Percentiles rank a stretch among this genome's conserved stretches.
Conservation (phyloP, 35 echinoderm and acorn worm genomes). For the Hemicentrotus pulcherrimus region DNA sequence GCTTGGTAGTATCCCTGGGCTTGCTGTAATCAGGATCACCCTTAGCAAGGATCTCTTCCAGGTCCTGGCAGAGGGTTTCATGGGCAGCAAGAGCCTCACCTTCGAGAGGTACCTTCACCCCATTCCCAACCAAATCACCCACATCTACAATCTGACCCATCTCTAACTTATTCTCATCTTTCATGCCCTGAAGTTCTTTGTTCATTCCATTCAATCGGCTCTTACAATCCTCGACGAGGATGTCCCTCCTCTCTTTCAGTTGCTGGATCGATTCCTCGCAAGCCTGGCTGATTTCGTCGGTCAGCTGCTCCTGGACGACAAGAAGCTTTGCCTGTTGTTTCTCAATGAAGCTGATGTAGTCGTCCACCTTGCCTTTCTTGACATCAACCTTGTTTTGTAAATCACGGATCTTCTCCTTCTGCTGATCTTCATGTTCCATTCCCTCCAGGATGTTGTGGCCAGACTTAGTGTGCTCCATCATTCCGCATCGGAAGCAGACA, state of each 20-base stretch:
- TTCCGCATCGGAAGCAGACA: conserved; percentile 40
- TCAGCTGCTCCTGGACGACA: not conserved
- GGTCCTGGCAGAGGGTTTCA: conserved; percentile 29
- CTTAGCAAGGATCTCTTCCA: conserved; percentile 37
- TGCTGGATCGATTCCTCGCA: conserved; percentile 30
- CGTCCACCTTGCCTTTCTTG: not conserved
- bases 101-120: not conserved
- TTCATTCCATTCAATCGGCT: not conserved
- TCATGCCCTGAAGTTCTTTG: not conserved
- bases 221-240: not conserved
- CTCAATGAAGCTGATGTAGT: conserved; percentile 23
- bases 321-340: conserved; percentile 13
- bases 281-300: not conserved
- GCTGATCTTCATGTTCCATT: conserved; percentile 25
- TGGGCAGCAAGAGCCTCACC: conserved; percentile 21
- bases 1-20: not conserved
- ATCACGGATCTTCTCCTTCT: conserved; percentile 21
- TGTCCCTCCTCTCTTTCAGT: conserved; percentile 1
- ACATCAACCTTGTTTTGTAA: not conserved
- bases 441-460: conserved; percentile 1
- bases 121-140: conserved; percentile 34
- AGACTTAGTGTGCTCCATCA: conserved; percentile 18
- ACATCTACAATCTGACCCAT: not conserved
- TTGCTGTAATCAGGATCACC: not conserved
- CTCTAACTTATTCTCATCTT: conserved; percentile 17